Base-by-base conservation (phyloP, 2,888 invertebrate genomes). In the Ceratothoa steindachneri region DNA sequence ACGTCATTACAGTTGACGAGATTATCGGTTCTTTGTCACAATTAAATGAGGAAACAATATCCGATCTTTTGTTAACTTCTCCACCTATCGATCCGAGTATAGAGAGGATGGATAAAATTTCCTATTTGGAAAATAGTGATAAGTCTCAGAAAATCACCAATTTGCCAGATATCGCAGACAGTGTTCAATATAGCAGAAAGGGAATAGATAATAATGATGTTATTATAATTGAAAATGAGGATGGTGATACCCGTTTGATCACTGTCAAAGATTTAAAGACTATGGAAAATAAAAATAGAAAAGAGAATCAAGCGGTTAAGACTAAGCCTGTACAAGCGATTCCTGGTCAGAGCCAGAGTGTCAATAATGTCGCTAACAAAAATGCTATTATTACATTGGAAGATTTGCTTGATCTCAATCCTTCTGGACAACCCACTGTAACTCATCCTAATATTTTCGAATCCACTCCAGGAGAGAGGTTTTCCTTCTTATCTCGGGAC, bases 11-110 rank as follows among this genome's bases (percentile, higher is more conserved):
- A 7, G 72, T 78, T 19, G 53, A 75, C 4, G 78, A 78, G 24
- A 78, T 78, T 28, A 60, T 78, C n/a, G 60, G 67, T 12, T 78
- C 78, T 9, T 68, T 78, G 12, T 22, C 73, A 2, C 41, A 64
- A 12, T 55, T 78, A 27, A 74, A 76, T 30, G 75, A 75, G 24
- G 29, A 64, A 7, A 71, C 70, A 28, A 51, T 74, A 22, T 55
- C 31, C 12, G 69, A 73, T 0, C 78, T 78, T 22, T 22, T 77
- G 9, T 31, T 71, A 9, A 31, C 53, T 24, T 69, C 73, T n/a
- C 41, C 60, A 51, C 28, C 71, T 29, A 66, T 71, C 41, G 19
- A 66, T 31, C 24, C 65, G 4, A 53, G 41, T 28, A 64, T 66
- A 15, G 71, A 71, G 30, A 60, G 70, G 30, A 31, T 19, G 29